These are phyloP conservation scores for Theonella swinhoei DNA, from an alignment of 37 sponge, comb jelly and placozoan genomes.

Conservation along the genomic window DNA sequence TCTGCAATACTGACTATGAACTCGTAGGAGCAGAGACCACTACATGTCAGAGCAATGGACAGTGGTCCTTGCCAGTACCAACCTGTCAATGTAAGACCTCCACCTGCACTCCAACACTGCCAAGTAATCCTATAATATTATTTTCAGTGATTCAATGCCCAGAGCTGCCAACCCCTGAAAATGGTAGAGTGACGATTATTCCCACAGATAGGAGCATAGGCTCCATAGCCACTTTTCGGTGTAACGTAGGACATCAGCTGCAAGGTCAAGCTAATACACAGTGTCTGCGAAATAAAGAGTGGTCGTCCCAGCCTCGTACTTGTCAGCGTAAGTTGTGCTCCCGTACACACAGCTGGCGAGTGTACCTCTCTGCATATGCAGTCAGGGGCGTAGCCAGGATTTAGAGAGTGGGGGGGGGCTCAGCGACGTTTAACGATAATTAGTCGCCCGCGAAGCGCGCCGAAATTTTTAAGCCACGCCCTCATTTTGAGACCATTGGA, in stretches of 20 bases:
- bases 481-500: too few species aligned
- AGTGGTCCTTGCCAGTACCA: background rate
- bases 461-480: too few species aligned
- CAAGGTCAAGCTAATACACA: background rate
- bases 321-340: conserved; percentile 16
- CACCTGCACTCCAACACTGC: too few species aligned
- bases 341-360: too few species aligned
- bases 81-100: background rate
- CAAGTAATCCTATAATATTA: too few species aligned
- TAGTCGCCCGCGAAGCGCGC: too few species aligned
- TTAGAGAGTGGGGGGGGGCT: too few species aligned
- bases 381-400: too few species aligned
- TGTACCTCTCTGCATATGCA: too few species aligned
- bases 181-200: background rate
- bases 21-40: background rate
- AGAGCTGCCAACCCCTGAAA: background rate
- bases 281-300: conserved; percentile 10
- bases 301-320: conserved; percentile 1
- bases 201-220: conserved; percentile 9
- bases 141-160: background rate
- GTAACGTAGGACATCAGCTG: conserved; percentile 26
- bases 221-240: conserved; percentile 10
- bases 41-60: background rate
- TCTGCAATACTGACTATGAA: background rate
- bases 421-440: too few species aligned